phyloP scores from a whole-genome alignment of 2,113 vertebrate species.

The Sinocyclocheilus grahami region DNA sequence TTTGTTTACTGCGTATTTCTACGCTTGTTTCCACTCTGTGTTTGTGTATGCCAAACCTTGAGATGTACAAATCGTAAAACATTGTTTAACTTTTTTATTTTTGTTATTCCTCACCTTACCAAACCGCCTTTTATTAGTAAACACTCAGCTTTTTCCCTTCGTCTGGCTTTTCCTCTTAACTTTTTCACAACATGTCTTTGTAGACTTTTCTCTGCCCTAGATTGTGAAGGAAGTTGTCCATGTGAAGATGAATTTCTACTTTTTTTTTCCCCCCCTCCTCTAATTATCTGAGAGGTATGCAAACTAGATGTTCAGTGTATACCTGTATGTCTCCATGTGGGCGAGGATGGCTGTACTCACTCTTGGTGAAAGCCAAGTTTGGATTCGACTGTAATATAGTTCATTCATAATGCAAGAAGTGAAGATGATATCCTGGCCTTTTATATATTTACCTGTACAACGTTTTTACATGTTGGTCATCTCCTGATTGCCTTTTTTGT shows the following conservation, averaged over 20 bases:
- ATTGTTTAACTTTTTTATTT: slow-evolving; percentile 32
- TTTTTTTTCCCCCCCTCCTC: slow-evolving; percentile 55
- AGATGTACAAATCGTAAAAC: slow-evolving; percentile 56
- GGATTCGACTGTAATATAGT: slow-evolving; percentile 77
- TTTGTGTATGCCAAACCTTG: slow-evolving; percentile 72
- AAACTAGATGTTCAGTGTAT: slow-evolving; percentile 61
- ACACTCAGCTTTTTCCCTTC: neutral
- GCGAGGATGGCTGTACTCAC: slow-evolving; percentile 39
- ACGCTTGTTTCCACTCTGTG: slow-evolving; percentile 66
- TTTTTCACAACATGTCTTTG: slow-evolving; percentile 60
- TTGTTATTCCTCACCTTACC: neutral
- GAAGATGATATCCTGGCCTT: slow-evolving; percentile 73
- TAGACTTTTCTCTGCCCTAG: slow-evolving; percentile 62
- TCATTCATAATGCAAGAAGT: slow-evolving; percentile 73
- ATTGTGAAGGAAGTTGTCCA: slow-evolving; percentile 66
- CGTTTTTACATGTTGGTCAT: slow-evolving; percentile 80
- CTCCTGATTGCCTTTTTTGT: slow-evolving; percentile 80
- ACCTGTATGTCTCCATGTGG: slow-evolving; percentile 61
- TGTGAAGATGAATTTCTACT: slow-evolving; percentile 71
- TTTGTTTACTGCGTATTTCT: slow-evolving; percentile 70
- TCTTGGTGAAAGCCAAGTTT: slow-evolving; percentile 66
- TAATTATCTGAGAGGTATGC: slow-evolving; percentile 65
- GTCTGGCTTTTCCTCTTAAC: slow-evolving; percentile 2
- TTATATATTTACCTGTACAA: slow-evolving; percentile 81
- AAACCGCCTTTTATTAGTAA: slow-evolving; percentile 5